Conservation (phyloP, 2,888 invertebrate species). For the Acrocyrtus sp. region DNA sequence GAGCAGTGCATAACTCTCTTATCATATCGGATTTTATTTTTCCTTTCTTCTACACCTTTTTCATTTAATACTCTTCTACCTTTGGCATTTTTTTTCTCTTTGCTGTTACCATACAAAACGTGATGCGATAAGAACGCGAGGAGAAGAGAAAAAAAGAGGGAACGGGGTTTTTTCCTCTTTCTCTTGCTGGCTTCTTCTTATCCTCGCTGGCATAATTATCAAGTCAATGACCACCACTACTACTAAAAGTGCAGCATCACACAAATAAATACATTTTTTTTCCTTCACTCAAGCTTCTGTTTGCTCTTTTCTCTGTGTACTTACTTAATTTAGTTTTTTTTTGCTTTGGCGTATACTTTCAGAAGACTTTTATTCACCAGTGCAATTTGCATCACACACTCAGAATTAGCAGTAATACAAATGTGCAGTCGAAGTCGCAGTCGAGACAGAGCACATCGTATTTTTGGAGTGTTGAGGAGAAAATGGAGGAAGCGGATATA, state of each 20-base stretch:
- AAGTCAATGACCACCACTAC: not conserved
- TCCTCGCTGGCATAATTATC: not conserved
- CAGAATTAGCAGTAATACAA: too few species aligned
- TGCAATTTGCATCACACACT: not conserved
- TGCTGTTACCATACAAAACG: not conserved
- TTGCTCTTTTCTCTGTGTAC: not conserved
- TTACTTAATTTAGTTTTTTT: not conserved
- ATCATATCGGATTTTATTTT: not conserved
- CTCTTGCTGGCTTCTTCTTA: too few species aligned
- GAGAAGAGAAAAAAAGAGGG: slow-evolving; percentile 7
- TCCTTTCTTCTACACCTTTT: not conserved
- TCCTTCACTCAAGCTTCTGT: not conserved
- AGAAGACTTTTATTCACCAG: too few species aligned
- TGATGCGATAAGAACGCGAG: not conserved
- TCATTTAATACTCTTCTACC: too few species aligned
- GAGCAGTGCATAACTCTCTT: too few species aligned
- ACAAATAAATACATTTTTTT: too few species aligned
- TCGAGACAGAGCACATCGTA: too few species aligned
- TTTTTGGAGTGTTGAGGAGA: too few species aligned
- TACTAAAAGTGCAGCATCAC: not conserved
- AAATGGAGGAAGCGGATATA: too few species aligned
- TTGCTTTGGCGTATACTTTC: too few species aligned
- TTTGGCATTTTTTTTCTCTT: not conserved
- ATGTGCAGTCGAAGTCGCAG: not conserved
- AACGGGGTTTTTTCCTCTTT: not conserved